Evolutionary conservation across 2,113 vertebrate species (phyloP), one percentile per base, ranked within the genome.

Genomic region (Trochalopteron elliotii): DNA sequence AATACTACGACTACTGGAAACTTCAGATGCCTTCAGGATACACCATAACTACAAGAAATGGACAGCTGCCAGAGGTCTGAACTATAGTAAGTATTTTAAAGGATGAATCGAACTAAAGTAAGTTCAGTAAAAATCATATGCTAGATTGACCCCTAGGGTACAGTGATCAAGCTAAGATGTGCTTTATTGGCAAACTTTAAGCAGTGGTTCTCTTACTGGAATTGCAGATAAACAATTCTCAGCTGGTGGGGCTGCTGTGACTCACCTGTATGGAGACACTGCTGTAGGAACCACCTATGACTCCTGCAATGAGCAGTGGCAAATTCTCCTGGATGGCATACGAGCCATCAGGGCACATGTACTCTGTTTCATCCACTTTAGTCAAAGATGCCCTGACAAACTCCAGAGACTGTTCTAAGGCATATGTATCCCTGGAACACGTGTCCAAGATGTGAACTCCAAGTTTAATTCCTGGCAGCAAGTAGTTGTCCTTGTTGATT

Each of bases 191-290:
- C 13, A 80, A 81, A 56, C 12, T 31, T 57, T 8, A 40, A 70
- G 22, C 37, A 49, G 7, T 31, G 33, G 13, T n/a, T 89, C 5
- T 83, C 12, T 92, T 20, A 22, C 4, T 49, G 83, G 44, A 92
- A 61, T 1, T 25, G 21, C 11, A 84, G 76, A 64, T 1, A 4
- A 59, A 59, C 8, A 2, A 9, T 16, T 93, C 60, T 84, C 61
- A 87, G 28, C 53, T 78, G 52, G 39, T 37, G 84, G 52, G 7
- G 15, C 19, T 88, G 30, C 72, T 74, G 42, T 72, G 10, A 89
- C 98, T 98, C 98, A 99, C 99, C 99, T 99, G 99, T 98, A 99
- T 99, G 77, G 99, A 99, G 77, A 99, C 99, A 2, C 99, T 99
- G 98, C 99, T 99, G 78, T 99, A 99, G 63, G 99, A 99, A 18